Conservation (phyloP, 2,113 vertebrate species). For the Pseudorhombus dupliciocellatus region DNA sequence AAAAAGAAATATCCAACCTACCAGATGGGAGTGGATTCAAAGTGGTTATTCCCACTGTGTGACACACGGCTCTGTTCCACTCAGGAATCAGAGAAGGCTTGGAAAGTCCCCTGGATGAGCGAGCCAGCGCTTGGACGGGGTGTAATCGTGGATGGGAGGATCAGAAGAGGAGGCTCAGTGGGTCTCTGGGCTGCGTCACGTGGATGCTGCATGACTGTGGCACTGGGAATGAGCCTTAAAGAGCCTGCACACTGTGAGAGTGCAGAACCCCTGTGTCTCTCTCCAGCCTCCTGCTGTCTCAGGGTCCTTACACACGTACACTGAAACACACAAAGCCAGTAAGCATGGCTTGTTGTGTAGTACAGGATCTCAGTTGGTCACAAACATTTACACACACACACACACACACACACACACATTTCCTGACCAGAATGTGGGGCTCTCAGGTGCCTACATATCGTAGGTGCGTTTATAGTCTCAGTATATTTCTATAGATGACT, state of each 20-base stretch:
- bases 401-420: slow-evolving; percentile 58
- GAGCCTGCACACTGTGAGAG: slow-evolving; percentile 63
- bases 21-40: slow-evolving; percentile 53
- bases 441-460: slow-evolving; percentile 79
- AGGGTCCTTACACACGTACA: slow-evolving; percentile 66
- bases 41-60: slow-evolving; percentile 52
- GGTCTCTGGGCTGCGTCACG: slow-evolving; percentile 9
- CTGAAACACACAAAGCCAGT: slow-evolving; percentile 35
- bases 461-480: slow-evolving; percentile 72
- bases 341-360: slow-evolving; percentile 1
- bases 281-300: slow-evolving; percentile 75
- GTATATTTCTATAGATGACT: slow-evolving; percentile 71
- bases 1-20: slow-evolving; percentile 38
- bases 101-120: slow-evolving; percentile 22
- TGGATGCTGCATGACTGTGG: slow-evolving; percentile 41
- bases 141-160: slow-evolving; percentile 22
- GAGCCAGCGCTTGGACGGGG: slow-evolving; percentile 17
- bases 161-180: neutral
- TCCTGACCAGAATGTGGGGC: slow-evolving; percentile 66
- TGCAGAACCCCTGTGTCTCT: slow-evolving; percentile 70
- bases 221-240: slow-evolving; percentile 59
- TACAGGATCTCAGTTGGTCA: slow-evolving; percentile 20
- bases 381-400: slow-evolving; percentile 45
- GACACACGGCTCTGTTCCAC: slow-evolving; percentile 36
- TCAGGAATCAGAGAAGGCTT: slow-evolving; percentile 41